phyloP scores from a whole-genome alignment of 2,797 vertebrate species.

The Galago senegalensis region DNA sequence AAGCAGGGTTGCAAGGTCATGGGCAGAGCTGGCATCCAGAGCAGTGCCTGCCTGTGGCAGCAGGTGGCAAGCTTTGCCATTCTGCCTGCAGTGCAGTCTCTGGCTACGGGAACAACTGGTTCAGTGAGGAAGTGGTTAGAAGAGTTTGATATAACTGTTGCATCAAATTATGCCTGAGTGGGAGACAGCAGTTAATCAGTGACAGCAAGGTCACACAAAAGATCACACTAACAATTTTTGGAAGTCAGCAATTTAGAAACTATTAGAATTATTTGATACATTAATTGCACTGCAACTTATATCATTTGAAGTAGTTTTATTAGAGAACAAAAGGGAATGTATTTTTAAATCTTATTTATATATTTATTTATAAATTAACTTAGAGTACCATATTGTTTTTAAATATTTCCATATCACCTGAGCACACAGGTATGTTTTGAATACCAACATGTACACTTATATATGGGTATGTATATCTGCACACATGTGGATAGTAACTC shows the following conservation, averaged over 20 bases:
- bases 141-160: not conserved
- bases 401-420: not conserved
- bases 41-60: not conserved
- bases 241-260: constrained; percentile 1
- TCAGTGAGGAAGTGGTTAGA: not conserved
- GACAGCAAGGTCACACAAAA: not conserved
- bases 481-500: too few species aligned
- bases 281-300: not conserved
- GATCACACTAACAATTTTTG: not conserved
- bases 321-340: not conserved
- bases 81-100: not conserved
- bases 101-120: not conserved
- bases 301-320: constrained; percentile 16
- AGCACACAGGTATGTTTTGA: not conserved
- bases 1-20: not conserved
- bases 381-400: not conserved
- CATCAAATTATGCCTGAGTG: not conserved
- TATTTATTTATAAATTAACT: not conserved
- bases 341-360: not conserved
- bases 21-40: not conserved
- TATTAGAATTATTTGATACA: not conserved
- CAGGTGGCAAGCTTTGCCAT: not conserved
- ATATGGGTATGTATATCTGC: not conserved
- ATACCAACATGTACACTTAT: not conserved
- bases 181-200: not conserved